phyloP scores from a whole-genome alignment of 2,113 vertebrate species.

The Istiophorus platypterus region DNA sequence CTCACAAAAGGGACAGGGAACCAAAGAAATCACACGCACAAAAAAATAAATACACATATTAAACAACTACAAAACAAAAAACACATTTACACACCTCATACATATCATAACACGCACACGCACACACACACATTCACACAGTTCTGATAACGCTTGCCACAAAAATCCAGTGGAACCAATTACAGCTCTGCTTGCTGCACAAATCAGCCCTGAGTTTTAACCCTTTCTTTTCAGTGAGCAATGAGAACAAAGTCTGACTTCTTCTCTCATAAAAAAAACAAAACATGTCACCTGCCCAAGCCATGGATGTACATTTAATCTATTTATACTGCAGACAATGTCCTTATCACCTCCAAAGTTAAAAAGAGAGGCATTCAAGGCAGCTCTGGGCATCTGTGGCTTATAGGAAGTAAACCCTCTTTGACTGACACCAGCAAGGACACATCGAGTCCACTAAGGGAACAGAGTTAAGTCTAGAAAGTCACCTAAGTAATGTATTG shows the following conservation, averaged over 20 bases:
- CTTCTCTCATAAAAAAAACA: conserved; percentile 18
- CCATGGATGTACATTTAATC: conserved; percentile 1
- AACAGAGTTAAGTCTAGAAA: neutral
- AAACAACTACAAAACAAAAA: neutral
- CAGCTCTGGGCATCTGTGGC: neutral
- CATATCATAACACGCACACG: neutral
- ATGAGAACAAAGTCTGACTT: conserved; percentile 49
- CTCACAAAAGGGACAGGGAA: conserved; percentile 13
- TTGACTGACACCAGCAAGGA: conserved; percentile 11
- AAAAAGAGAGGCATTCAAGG: neutral
- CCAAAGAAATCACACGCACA: neutral
- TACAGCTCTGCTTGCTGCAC: conserved; percentile 54
- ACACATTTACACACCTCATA: conserved; percentile 30
- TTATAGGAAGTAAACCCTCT: conserved; percentile 5
- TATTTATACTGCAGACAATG: conserved; percentile 6
- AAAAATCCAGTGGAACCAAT: conserved; percentile 76
- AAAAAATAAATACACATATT: neutral
- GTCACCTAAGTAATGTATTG: neutral
- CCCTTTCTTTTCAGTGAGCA: conserved; percentile 46
- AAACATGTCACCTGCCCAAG: neutral
- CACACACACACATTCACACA: neutral
- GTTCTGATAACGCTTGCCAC: conserved; percentile 62
- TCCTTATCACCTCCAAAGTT: neutral
- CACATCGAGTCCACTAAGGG: neutral
- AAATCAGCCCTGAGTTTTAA: conserved; percentile 61